Conservation (phyloP, 2,888 invertebrate species). For the Drosophila engyochracea region DNA sequence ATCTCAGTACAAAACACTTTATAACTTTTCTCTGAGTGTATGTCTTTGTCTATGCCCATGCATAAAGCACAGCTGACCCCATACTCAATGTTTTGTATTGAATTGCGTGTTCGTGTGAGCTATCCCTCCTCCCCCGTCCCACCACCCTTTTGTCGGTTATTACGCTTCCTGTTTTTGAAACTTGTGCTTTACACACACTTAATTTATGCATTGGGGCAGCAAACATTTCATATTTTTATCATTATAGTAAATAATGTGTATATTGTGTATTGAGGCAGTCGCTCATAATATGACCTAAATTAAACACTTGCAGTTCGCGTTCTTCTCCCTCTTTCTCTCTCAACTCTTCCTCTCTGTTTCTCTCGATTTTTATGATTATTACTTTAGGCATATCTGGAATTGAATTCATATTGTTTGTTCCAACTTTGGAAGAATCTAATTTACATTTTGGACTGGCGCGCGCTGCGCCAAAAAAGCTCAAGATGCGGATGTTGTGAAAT, state of each 20-base stretch:
- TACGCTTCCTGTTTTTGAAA: constrained; percentile 36
- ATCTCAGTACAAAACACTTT: background rate
- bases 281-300: constrained; percentile 34
- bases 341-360: background rate
- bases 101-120: constrained; percentile 49
- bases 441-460: constrained; percentile 51
- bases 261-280: constrained; percentile 39
- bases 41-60: constrained; percentile 16
- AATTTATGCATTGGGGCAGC: constrained; percentile 35
- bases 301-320: constrained; percentile 4
- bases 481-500: constrained; percentile 50
- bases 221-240: constrained; percentile 35
- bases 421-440: constrained; percentile 64
- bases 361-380: constrained; percentile 4
- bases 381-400: constrained; percentile 21
- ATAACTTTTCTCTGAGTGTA: background rate
- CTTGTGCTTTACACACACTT: constrained; percentile 5
- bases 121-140: background rate
- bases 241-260: background rate
- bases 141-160: background rate
- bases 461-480: constrained; percentile 25
- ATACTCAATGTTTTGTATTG: constrained; percentile 26
- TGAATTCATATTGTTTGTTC: constrained; percentile 16
- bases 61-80: constrained; percentile 42
- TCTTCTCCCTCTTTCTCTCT: background rate